Conservation (phyloP, 2,113 vertebrate genomes). For the Chunga burmeisteri region DNA sequence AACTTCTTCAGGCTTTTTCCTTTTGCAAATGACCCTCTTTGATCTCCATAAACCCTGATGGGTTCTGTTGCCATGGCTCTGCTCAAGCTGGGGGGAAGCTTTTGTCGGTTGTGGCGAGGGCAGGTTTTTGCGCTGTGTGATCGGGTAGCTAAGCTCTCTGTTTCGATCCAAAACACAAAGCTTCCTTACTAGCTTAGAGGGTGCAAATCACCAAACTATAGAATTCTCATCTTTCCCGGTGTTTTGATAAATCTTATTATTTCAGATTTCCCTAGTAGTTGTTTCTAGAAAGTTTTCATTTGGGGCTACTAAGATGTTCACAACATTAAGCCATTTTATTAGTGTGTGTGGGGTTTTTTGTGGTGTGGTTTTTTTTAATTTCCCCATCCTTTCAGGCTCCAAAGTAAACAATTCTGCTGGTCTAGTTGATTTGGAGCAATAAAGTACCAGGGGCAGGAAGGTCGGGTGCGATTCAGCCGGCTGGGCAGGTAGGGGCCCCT, state of each 20-base stretch:
- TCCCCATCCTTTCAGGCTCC: not conserved
- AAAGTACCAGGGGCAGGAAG: not conserved
- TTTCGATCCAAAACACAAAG: not conserved
- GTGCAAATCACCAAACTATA: no score
- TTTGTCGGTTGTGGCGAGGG: not conserved
- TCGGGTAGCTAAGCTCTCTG: not conserved
- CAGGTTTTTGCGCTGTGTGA: not conserved
- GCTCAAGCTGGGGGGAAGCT: not conserved
- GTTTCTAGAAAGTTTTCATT: not conserved
- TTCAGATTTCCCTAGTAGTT: not conserved
- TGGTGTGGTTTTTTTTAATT: not conserved
- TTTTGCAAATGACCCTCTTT: not conserved
- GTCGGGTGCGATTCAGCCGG: no score
- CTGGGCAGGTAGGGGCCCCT: not conserved
- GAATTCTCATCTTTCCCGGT: not conserved
- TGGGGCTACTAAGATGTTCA: not conserved
- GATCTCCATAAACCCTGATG: rapidly evolving
- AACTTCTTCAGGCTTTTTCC: not conserved
- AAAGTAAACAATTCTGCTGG: not conserved
- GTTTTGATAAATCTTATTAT: not conserved
- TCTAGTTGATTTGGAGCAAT: not conserved
- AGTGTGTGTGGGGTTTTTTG: not conserved
- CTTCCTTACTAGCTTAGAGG: not conserved
- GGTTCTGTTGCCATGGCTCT: not conserved
- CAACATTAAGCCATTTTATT: not conserved